Base-by-base conservation (phyloP, 2,888 invertebrate genomes). In the Torymus aiolomorphi region DNA sequence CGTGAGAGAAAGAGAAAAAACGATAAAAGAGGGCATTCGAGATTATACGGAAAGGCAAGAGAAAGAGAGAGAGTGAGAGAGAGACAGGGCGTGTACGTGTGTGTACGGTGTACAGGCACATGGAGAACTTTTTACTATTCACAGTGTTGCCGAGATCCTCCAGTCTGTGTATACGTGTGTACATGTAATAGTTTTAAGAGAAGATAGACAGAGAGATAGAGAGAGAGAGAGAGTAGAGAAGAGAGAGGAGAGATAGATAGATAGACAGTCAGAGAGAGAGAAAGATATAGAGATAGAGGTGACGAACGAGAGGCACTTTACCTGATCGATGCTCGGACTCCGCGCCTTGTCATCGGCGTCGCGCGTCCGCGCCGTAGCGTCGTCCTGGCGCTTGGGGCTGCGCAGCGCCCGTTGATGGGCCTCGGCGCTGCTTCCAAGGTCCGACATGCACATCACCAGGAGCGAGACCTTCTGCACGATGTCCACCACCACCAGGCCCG, bases 401-500 rank as follows among this genome's bases (percentile, higher is more conserved):
- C 95, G 93, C 82, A 95, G 94, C 82, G 94, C 94, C 86, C 96
- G 92, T 87, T 95, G 96, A 92, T 96, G 97, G 78, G 97, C 96
- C 91, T 97, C 97, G 89, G 95, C 94, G 67, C 95, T 93, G 89
- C 96, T 96, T 93, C 98, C 98, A 85, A 99, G 93, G 91, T 98
- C 97, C 86, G 96, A 95, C 85, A 97, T 96, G 84, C 96, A 95
- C 91, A 97, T 94, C 91, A 97, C 97, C 85, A 96, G 92, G 88
- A 98, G 93, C 91, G 96, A 96, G 84, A 94, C 93, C 92, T 96
- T 97, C 91, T 98, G 97, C 89, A 96, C 93, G 91, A 97, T 95
- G 93, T 99, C 99, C 89, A 98, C 94, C 91, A 99, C 95, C 90
- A 97, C 97, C 90, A 99, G 93, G 87, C 98, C 98, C 87, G 96